phyloP scores from a whole-genome alignment of 2,797 vertebrate genomes.

The Alcedo quadribrachys region DNA sequence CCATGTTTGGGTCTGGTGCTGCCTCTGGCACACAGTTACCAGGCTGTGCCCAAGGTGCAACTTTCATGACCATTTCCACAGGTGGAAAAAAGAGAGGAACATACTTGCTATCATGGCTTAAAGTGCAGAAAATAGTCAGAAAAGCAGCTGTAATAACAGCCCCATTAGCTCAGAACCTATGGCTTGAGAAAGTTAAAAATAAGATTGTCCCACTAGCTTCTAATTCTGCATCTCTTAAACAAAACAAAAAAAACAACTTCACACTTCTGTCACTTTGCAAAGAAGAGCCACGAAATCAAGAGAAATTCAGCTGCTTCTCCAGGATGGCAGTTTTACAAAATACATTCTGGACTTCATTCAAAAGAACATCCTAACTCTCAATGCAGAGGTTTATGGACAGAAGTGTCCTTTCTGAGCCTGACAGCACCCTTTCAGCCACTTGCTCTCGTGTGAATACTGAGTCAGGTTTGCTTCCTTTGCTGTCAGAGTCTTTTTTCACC shows the following conservation, averaged over 20 bases:
- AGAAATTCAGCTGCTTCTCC: not conserved
- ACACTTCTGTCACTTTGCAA: not conserved
- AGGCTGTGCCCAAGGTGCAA: not conserved
- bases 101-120: not conserved
- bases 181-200: conserved; percentile 8
- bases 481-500: not conserved
- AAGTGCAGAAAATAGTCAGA: conserved; percentile 50
- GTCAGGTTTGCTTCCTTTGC: not conserved
- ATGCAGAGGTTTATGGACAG: not conserved
- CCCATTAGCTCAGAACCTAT: not conserved
- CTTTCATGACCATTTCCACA: not conserved
- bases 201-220: not conserved
- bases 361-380: not conserved
- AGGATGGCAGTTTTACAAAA: not conserved
- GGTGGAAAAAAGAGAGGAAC: conserved; percentile 18
- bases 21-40: not conserved
- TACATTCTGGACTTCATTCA: not conserved
- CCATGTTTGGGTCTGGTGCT: not conserved
- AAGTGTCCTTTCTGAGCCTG: not conserved
- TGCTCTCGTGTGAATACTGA: not conserved
- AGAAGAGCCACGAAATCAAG: not conserved
- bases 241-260: not conserved
- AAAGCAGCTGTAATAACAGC: conserved; percentile 13
- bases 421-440: not conserved
- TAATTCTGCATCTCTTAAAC: not conserved